Evolutionary conservation across 2,888 invertebrate species (phyloP), one percentile per base, ranked within the genome.

Genomic region (Oscheius sp.): DNA sequence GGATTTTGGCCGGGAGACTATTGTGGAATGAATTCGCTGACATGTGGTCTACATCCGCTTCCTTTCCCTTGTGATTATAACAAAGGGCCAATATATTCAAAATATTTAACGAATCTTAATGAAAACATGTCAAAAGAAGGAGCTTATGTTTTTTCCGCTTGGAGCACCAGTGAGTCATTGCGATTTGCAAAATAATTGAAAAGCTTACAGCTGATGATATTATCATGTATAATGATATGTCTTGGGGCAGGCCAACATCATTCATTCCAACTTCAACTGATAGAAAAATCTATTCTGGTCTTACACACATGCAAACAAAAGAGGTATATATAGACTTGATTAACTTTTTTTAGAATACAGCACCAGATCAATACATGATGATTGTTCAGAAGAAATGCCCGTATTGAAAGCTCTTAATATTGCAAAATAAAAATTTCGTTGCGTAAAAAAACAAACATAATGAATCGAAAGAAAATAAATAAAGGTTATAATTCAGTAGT

Each of bases 161-260:
- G 62, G 62, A 59, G 59, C n/a, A 12, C 22, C n/a, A n/a, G n/a
- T n/a, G n/a, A n/a, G n/a, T n/a, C n/a, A n/a, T n/a, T n/a, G n/a
- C n/a, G 14, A 6, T 45, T 45, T 45, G 45, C 14, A 45, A 45
- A 12, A 14, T 14, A 0, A 36, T 36, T 12, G n/a, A n/a, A n/a
- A n/a, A n/a, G n/a, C n/a, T n/a, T n/a, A n/a, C n/a, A n/a, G 77
- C 66, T 20, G 81, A 81, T 54, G 74, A 80, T 20, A 65, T 81
- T 24, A 81, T 81, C 44, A 57, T 70, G 67, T 75, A 76, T 74
- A 57, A 70, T 2, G 74, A 79, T 57, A 56, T 65, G 30, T 74
- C 75, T 0, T 81, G 80, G 80, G 78, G 74, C 9, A 62, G 72
- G 22, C 73, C 79, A 4, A 81, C 80, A 8, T 71, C 75, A 2